Evolutionary conservation across 2,113 vertebrate genomes (phyloP).

Genomic region (Tringa solitaria): DNA sequence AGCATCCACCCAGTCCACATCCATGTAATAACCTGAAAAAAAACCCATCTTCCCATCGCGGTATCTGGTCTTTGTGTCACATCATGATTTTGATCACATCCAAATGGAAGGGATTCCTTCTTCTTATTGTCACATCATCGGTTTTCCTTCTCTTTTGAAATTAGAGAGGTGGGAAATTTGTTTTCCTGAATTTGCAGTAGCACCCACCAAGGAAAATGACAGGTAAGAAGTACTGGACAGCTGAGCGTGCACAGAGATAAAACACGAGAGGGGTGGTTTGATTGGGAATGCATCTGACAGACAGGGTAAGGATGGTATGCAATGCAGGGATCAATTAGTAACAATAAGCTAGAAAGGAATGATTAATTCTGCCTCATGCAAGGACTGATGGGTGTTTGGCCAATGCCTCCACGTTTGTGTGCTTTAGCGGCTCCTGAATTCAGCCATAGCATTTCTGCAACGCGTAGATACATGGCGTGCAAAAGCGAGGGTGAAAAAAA

Average conservation of each 20-base stretch:
- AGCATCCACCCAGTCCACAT: too few relatives aligned
- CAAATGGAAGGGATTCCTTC: neutral
- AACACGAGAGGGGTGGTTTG: neutral
- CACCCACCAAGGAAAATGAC: neutral
- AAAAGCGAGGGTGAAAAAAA: neutral
- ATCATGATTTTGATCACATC: neutral
- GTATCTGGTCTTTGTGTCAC: neutral
- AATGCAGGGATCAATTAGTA: neutral
- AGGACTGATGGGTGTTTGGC: neutral
- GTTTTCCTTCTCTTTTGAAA: neutral
- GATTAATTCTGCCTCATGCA: neutral
- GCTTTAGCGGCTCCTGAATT: neutral
- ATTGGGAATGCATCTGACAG: neutral
- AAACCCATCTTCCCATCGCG: neutral
- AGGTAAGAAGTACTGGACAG: neutral
- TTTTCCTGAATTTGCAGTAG: neutral
- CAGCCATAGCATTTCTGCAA: neutral
- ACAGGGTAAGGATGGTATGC: neutral
- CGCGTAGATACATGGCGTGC: fast-evolving
- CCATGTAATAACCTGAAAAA: neutral
- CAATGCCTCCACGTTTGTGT: neutral
- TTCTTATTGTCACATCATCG: neutral
- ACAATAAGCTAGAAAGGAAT: neutral
- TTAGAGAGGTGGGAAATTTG: neutral
- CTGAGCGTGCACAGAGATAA: neutral